Evolutionary conservation across 2,888 invertebrate species (phyloP).

Genomic region (Invenusta paracnida): DNA sequence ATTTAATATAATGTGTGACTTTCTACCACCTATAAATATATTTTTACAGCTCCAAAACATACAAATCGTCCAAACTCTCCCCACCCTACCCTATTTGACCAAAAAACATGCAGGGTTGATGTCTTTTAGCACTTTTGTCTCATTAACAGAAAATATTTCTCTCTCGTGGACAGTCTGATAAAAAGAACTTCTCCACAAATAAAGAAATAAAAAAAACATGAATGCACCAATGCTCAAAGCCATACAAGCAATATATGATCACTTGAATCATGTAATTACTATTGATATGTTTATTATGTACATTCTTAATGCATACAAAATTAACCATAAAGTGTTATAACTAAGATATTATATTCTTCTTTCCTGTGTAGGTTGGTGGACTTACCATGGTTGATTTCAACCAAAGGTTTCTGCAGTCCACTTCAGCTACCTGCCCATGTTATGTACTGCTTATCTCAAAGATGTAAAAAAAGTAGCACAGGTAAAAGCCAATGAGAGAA

Average conservation of each 20-base stretch:
- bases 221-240: neutral
- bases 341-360: neutral
- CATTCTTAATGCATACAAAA: neutral
- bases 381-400: neutral
- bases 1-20: too few species aligned
- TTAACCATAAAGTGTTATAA: too few species aligned
- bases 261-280: neutral
- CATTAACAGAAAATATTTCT: too few species aligned
- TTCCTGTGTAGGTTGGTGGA: neutral
- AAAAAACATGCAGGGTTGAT: too few species aligned
- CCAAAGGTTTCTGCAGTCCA: neutral
- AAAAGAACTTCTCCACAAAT: neutral
- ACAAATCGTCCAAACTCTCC: too few species aligned
- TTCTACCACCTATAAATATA: too few species aligned
- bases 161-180: neutral
- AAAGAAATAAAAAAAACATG: neutral
- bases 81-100: too few species aligned
- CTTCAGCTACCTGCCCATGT: neutral
- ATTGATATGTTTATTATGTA: neutral
- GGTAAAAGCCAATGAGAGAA: neutral
- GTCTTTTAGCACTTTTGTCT: too few species aligned
- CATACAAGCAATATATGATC: neutral
- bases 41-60: too few species aligned
- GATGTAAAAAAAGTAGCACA: slow-evolving; percentile 3
- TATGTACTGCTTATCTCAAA: neutral